Evolutionary conservation across 2,797 vertebrate species (phyloP), one percentile per base, ranked within the genome.

Genomic region (Eptatretus atami): DNA sequence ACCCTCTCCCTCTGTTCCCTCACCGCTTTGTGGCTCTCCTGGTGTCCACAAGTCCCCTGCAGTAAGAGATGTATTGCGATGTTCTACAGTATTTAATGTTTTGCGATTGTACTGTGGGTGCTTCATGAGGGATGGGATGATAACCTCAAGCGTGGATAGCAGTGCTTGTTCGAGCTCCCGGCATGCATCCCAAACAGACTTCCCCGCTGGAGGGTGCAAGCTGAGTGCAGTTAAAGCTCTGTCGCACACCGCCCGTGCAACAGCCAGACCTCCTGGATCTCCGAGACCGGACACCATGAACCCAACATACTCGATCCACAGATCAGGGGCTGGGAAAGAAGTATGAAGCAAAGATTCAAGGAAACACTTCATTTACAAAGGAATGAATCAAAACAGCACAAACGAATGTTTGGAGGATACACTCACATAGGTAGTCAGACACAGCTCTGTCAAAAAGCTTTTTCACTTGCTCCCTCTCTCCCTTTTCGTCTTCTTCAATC

Each of bases 371-470:
- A 44, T 8, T 44, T 44, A 44, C 31, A 44, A 44, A 44, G 31
- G 31, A 44, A 44, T 44, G 31, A 44, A 44, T 44, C 31, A 44
- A 5, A 44, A 44, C 31, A 44, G 31, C 6, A 8, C 31, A 44
- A 61, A 11, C 12, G 10, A 9, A n/a, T 15, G n/a, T 11, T 61
- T 61, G 13, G 19, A 52, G 10, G 24, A 15, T 5, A 6, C 11
- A 78, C 86, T 86, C 72, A 96, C 92, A 96, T 71, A 95, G 79
- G 64, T 99, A 99, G 70, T 99, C 92, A 69, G 84, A 83, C 52
- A 79, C 73, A 1, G 90, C 84, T 68, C 69, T 80, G 75, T 99
- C 83, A 65, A 95, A 96, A 31, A 96, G 80, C 54, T 86, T 82
- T 1, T 88, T 84, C 15, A 94, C 80, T 19, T 77, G 82, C 69